Base-by-base conservation (phyloP, 1,140 invertebrate species). In the Hypothenemus hampei region DNA sequence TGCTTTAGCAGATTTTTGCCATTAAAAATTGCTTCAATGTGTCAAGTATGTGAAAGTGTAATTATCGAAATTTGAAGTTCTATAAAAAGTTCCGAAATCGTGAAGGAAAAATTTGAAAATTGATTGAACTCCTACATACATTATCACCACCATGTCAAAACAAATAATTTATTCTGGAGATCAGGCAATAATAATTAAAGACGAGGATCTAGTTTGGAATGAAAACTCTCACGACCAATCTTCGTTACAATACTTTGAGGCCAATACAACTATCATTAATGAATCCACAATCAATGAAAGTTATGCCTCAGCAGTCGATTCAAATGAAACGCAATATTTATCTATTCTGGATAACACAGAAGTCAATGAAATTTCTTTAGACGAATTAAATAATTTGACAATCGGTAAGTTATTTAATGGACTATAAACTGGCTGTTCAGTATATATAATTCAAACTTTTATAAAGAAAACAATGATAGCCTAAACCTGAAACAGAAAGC, bases 321-420 rank as follows among this genome's bases (percentile, higher is more conserved):
- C 58, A 8, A 61, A 63, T 40, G 56, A 52, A 8, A 67, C 65
- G 8, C 64, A 64, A 36, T 69, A 69, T 55, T 60, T 67, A 26
- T 67, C 67, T 2, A 57, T 67, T 20, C 48, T 66, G 15, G 65
- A 69, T 15, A 35, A 54, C 11, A 20, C 46, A n/a, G 36, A 49
- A 15, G 39, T 50, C 11, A 52, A 41, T 51, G 59, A 66, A 18
- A 48, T 55, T 7, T 61, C 61, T 36, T 46, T 69, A 21, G 61
- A 65, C 22, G 61, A 65, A 47, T 41, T 65, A 15, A 39, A 20
- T 22, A 58, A 59, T 41, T 43, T 62, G 19, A 60, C 58, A 21
- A 13, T 64, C 15, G 43, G 41, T 31, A 59, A 61, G 19, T 50
- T 53, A n/a, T 47, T 40, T 61, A 7, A 41, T 50, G 36, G 21